These are phyloP conservation scores for Linurgus olivaceus DNA, from an alignment of 2,797 vertebrate species.

Conservation along the genomic window DNA sequence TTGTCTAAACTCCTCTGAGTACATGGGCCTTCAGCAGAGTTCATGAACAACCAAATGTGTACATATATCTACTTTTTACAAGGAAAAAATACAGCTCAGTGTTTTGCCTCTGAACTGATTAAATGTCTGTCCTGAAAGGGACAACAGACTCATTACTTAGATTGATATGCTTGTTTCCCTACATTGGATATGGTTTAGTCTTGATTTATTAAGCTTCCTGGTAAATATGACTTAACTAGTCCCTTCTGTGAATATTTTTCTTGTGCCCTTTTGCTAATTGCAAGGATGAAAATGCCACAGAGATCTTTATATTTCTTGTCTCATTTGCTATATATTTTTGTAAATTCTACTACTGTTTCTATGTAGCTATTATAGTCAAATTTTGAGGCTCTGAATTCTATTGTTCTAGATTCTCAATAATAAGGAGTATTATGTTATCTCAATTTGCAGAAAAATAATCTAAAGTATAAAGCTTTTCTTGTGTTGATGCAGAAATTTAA, in stretches of 20 bases:
- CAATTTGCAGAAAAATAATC: not conserved
- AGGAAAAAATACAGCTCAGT: not conserved
- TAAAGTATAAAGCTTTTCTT: not conserved
- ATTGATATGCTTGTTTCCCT: slow-evolving; percentile 37
- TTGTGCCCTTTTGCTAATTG: slow-evolving; percentile 49
- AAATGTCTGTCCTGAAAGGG: slow-evolving; percentile 31
- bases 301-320: not conserved
- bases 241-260: slow-evolving; percentile 39
- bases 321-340: not conserved
- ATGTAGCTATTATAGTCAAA: not conserved
- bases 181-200: slow-evolving; percentile 2
- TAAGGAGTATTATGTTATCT: not conserved
- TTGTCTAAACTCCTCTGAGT: not conserved
- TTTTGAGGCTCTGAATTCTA: not conserved
- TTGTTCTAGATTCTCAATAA: not conserved
- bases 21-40: slow-evolving; percentile 1
- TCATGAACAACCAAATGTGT: not conserved
- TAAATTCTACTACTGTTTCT: not conserved
- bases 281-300: slow-evolving; percentile 11
- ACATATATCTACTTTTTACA: not conserved
- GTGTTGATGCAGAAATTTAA: not conserved
- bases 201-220: slow-evolving; percentile 62
- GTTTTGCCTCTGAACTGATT: slow-evolving; percentile 48
- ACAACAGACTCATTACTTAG: slow-evolving; percentile 21
- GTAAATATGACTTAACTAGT: slow-evolving; percentile 24